These are phyloP conservation scores for Theonella swinhoei DNA, from an alignment of 37 sponge, comb jelly and placozoan species.

Conservation along the genomic window DNA sequence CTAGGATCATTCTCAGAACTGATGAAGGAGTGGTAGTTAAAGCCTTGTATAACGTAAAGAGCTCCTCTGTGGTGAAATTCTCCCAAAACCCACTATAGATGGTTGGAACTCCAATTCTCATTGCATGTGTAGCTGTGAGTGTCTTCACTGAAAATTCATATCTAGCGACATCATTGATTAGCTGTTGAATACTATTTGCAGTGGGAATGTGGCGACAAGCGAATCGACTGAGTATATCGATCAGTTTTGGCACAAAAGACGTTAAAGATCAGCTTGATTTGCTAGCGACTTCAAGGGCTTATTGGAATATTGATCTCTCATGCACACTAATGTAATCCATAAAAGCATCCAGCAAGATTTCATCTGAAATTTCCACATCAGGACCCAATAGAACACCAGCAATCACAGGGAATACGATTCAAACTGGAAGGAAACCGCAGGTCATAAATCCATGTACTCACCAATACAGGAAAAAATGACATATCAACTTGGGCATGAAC, in stretches of 20 bases:
- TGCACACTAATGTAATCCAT: background rate
- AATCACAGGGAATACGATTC: conserved; percentile 20
- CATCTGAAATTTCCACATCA: background rate
- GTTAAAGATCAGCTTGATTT: no score
- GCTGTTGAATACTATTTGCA: background rate
- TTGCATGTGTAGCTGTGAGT: conserved; percentile 3
- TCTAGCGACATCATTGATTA: background rate
- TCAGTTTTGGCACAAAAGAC: background rate
- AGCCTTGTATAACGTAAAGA: conserved; percentile 7
- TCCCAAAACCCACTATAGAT: background rate
- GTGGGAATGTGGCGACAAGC: conserved; percentile 3
- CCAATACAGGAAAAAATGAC: no score
- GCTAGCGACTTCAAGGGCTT: background rate
- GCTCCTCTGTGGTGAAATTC: background rate
- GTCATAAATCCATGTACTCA: conserved; percentile 24
- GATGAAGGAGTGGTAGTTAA: conserved; percentile 10
- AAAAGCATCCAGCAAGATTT: conserved; percentile 12
- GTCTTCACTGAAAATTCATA: conserved; percentile 7
- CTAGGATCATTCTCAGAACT: background rate
- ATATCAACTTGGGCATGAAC: no score
- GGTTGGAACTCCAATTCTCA: conserved; percentile 6
- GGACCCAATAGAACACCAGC: conserved; percentile 15
- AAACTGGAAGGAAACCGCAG: conserved; percentile 19
- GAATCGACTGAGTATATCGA: conserved; percentile 3
- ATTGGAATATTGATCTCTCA: conserved; percentile 6